Conservation (phyloP, 2,888 invertebrate genomes). For the Morpho achilles region DNA sequence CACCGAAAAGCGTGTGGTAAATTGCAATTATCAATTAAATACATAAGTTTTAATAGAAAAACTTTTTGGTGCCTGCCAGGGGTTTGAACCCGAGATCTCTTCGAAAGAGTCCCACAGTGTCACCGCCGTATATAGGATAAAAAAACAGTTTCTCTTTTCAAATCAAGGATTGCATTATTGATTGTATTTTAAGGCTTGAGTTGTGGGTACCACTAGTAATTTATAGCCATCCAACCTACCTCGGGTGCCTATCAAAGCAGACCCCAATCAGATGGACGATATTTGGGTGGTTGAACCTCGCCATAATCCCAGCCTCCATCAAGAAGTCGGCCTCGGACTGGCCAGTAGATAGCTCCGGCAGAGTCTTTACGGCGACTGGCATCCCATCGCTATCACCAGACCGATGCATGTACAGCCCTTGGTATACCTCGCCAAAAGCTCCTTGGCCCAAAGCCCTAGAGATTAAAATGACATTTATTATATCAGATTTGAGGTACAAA, state of each 20-base stretch:
- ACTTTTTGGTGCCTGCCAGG: too few species aligned
- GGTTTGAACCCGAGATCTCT: too few species aligned
- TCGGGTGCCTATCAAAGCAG: conserved; percentile 96
- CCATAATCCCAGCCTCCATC: conserved; percentile 99
- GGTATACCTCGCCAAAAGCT: conserved; percentile 98
- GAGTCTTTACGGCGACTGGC: conserved; percentile 97
- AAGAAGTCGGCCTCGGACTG: conserved; percentile 97
- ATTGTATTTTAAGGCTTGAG: too few species aligned
- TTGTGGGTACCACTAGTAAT: background rate
- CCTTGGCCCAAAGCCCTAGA: conserved; percentile 95
- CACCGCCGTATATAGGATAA: too few species aligned
- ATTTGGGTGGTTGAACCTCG: conserved; percentile 97
- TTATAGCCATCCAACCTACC: conserved; percentile 44
- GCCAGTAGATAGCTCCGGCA: conserved; percentile 93
- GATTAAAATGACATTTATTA: background rate
- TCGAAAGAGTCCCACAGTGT: too few species aligned
- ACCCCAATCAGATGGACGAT: conserved; percentile 98
- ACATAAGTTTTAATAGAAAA: too few species aligned
- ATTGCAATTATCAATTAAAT: too few species aligned
- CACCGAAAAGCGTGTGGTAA: too few species aligned
- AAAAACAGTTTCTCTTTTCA: too few species aligned
- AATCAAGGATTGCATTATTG: too few species aligned
- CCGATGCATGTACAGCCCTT: conserved; percentile 91
- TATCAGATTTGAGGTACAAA: too few species aligned
- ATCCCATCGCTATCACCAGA: conserved; percentile 90